These are phyloP conservation scores for Ciconia boyciana DNA, from an alignment of 2,113 vertebrate species.

Conservation along the genomic window DNA sequence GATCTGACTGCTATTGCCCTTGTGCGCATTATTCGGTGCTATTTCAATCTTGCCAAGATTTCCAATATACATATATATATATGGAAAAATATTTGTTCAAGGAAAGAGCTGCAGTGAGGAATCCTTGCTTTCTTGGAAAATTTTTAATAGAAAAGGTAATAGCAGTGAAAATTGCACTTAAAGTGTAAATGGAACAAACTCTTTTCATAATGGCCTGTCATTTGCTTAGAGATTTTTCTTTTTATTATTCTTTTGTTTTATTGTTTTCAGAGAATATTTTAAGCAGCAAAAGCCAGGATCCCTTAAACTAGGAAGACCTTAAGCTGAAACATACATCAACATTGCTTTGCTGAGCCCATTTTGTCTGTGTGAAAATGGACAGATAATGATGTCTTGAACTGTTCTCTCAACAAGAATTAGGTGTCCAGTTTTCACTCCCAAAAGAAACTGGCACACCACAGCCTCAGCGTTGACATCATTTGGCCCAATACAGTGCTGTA, in stretches of 20 bases:
- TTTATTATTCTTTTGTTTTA: background rate
- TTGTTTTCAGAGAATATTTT: background rate
- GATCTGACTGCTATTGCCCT: background rate
- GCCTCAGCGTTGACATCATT: background rate
- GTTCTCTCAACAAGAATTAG: background rate
- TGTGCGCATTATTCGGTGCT: background rate
- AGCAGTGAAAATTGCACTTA: background rate
- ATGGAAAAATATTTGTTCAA: background rate
- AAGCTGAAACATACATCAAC: background rate
- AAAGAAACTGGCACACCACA: background rate
- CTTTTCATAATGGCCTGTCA: background rate
- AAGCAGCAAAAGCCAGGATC: background rate
- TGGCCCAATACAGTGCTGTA: background rate
- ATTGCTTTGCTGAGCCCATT: background rate
- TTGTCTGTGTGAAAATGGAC: background rate
- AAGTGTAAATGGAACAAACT: background rate
- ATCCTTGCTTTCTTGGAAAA: background rate
- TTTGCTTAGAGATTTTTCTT: background rate
- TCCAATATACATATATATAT: background rate
- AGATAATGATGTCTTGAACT: background rate
- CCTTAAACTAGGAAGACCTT: background rate
- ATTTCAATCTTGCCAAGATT: background rate
- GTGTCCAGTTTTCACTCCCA: background rate
- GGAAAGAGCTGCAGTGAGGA: background rate
- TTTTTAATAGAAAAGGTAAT: background rate